These are phyloP conservation scores for Dipodomys ordii DNA, from an alignment of 2,113 vertebrate genomes.

Conservation along the genomic window DNA sequence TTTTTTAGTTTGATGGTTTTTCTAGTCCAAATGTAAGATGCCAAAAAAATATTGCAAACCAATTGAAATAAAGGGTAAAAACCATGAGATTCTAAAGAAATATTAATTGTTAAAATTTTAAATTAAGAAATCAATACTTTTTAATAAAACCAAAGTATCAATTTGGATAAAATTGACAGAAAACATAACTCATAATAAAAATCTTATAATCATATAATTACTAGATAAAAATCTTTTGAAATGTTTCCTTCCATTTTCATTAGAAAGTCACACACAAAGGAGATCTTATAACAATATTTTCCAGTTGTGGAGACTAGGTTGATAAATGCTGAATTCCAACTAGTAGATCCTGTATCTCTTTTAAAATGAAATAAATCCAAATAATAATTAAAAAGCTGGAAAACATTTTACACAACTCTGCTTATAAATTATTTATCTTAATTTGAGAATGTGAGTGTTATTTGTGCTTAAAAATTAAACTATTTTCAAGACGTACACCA, in stretches of 20 bases:
- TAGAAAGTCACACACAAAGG: not conserved
- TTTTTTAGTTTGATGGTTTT: not conserved
- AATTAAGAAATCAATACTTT: not conserved
- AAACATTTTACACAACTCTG: not conserved
- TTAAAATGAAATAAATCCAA: not conserved
- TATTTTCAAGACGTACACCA: not conserved
- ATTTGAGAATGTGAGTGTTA: not conserved
- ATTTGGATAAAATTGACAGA: not conserved
- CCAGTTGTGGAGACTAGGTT: not conserved
- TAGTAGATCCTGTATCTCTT: not conserved
- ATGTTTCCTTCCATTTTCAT: not conserved
- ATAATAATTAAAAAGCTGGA: not conserved
- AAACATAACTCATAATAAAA: not conserved
- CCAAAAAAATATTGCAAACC: not conserved
- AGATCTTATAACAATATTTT: not conserved
- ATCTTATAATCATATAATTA: not conserved
- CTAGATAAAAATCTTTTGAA: not conserved
- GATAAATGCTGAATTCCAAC: not conserved
- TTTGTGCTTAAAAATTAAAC: not conserved
- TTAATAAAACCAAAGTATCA: not conserved
- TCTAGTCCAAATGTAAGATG: not conserved
- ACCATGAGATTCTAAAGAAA: not conserved
- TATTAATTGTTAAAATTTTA: not conserved
- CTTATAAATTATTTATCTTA: not conserved
- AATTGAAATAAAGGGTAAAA: not conserved